These are phyloP conservation scores for Cydia splendana DNA, from an alignment of 1,140 invertebrate genomes.

Conservation along the genomic window DNA sequence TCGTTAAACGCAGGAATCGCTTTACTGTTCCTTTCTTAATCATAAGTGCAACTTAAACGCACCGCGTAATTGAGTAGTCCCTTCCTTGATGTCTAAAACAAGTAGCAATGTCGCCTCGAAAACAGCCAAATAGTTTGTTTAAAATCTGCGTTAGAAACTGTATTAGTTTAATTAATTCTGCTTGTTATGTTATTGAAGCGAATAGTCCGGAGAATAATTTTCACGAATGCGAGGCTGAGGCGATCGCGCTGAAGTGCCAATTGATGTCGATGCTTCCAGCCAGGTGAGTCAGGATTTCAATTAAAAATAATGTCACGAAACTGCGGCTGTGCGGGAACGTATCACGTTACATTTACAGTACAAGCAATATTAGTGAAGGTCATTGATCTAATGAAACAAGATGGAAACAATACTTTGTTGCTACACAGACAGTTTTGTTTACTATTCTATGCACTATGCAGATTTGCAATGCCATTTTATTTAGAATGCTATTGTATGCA, in stretches of 20 bases:
- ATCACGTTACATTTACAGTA: neutral
- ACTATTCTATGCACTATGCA: neutral
- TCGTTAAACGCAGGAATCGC: neutral
- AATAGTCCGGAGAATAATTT: slow-evolving; percentile 63
- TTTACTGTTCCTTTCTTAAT: neutral
- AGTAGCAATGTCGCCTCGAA: slow-evolving; percentile 68
- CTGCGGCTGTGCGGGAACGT: neutral
- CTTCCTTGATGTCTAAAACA: slow-evolving; percentile 1
- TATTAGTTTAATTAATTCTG: slow-evolving; percentile 70
- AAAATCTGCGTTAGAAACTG: slow-evolving; percentile 68
- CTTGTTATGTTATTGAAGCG: slow-evolving; percentile 72
- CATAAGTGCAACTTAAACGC: neutral
- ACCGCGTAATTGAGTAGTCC: neutral
- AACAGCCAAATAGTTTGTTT: slow-evolving; percentile 70
- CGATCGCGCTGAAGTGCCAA: slow-evolving; percentile 59
- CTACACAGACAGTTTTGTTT: neutral
- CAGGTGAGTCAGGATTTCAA: slow-evolving; percentile 53
- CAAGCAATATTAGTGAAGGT: neutral
- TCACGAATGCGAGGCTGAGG: slow-evolving; percentile 60
- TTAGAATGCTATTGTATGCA: neutral
- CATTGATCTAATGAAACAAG: neutral
- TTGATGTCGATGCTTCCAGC: slow-evolving; percentile 67
- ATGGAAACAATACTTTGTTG: neutral
- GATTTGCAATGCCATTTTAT: too few relatives aligned
- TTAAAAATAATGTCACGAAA: slow-evolving; percentile 1